Base-by-base conservation (phyloP, 2,113 vertebrate species). In the Dolichallabes microphthalmus region DNA sequence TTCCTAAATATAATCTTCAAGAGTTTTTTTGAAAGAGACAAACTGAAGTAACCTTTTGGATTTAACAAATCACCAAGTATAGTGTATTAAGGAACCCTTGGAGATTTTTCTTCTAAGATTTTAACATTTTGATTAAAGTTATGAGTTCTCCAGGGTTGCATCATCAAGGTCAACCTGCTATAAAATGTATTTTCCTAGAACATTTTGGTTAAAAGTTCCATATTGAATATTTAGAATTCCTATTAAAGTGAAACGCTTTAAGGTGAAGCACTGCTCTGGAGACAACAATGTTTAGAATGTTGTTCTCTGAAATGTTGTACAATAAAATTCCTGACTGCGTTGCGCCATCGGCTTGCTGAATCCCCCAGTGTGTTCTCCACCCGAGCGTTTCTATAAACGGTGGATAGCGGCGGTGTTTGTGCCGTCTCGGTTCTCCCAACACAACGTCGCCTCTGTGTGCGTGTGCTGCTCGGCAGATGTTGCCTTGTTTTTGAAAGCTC, bases 401-500 rank as follows among this genome's bases (percentile, higher is more conserved):
- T 71, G 55, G 83, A 85, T 64, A 60, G 79, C 74, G 22, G 45
- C 57, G 45, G 27, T 80, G 74, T 68, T 79, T 81, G 83, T 69
- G 79, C 71, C 71, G 87, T 57, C 87, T 22, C 20, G 57, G 53
- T 45, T 64, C 74, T 79, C 39, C 75, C 52, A 77, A 82, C 63
- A 84, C 82, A 86, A 64, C 79, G 61, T 82, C 60, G 45, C 73
- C 83, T 84, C 69, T 88, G 80, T 88, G 64, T 80, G 60, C 53
- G 52, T 50, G 27, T 22, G n/a, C 80, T 86, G 84, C 75, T 39
- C 52, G 57, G 76, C 87, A 88, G 87, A 88, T 88, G 87, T 88
- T 86, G 81, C 73, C 85, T 73, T 88, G 85, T 88, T 88, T 88
- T 82, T 85, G 63, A 61, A 74, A 82, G 52, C 30, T 32, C 88